Evolutionary conservation across 2,113 vertebrate genomes (phyloP), one percentile per base, ranked within the genome.

Genomic region (Cephalopholis sonnerati): DNA sequence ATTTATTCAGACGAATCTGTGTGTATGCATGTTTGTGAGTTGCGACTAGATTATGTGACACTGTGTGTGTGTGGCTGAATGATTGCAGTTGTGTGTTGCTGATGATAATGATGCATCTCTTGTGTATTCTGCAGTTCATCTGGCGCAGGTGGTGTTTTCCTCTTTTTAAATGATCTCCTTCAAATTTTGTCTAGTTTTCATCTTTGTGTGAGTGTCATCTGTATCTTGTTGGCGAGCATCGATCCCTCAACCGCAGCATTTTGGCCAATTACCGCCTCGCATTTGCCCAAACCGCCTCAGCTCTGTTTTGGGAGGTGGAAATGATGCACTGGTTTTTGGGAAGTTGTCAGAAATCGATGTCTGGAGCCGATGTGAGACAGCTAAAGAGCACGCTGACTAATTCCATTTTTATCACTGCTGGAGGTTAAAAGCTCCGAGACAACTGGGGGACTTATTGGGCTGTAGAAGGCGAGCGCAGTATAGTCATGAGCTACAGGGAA

Each of bases 51-150:
- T 63, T 1, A 1, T 63, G 24, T 75, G 27, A 58, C 24, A 20
- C 13, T 27, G 20, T 39, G 25, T 24, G 73, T 61, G 57, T 81
- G 62, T 70, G 64, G n/a, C 13, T 80, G 67, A 80, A 11, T 72
- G 69, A 64, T 36, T 81, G 53, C 57, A 54, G 1, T 29, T 48
- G 15, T 65, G 51, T 5, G 1, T 39, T 3, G 22, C 13, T 74
- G 62, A 64, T 88, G 74, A 65, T 51, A 12, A 20, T 82, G 51
- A 76, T 83, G 61, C 83, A 36, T 36, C 36, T 50, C 25, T 70
- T 29, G 29, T 74, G 22, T 55, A 20, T 79, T 39, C 51, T 79
- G 59, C 53, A 51, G 29, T 55, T 50, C 6, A 32, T 81, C 57
- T 72, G 4, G 29, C 46, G 53, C 71, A 73, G 62, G 55, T 76